Base-by-base conservation (phyloP, 2,888 invertebrate genomes). In the Epinotia ramella region DNA sequence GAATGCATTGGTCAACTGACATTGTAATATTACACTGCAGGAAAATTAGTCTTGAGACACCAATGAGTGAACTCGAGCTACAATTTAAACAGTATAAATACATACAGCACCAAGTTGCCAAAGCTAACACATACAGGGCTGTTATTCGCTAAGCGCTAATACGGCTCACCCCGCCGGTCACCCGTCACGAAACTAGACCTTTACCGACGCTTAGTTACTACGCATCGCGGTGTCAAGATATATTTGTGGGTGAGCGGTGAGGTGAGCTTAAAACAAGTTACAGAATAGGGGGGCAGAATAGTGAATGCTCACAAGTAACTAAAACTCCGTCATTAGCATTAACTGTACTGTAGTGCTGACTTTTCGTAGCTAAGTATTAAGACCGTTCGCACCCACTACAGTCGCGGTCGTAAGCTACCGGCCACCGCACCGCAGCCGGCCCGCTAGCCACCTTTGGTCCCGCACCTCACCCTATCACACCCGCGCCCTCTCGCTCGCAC, bases 341-440 rank as follows among this genome's bases (percentile, higher is more conserved):
- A 64, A 44, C 73, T 57, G 2, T 28, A 44, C 73, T 57, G 2
- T 28, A 40, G 59, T 16, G 53, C 7, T 12, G 28, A 33, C 40
- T 66, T 65, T 18, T 20, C 60, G 40, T 18, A 49, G 46, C 33
- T 78, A 86, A 90, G 86, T 89, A 91, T 88, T 89, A 90, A 91
- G 82, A 84, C 78, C 56, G 49, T 76, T 82, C 59, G 33, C 53
- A 76, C 84, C 78, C 75, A 57, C 80, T 85, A 86, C 79, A 84
- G 80, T n/a, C 84, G 83, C 83, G 84, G 82, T 83, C 81, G 85
- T 81, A 85, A 81, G 88, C 88, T 87, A 89, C 87, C 84, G 89
- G 84, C 85, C 82, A 84, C 80, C 76, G 77, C 82, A 79, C n/a
- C n/a, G 78, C 83, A 81, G 83, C 84, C 82, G 83, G 84, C 84